Percentiles rank a stretch among this genome's conserved stretches.
Evolutionary conservation across 2,888 invertebrate species (phyloP).

Genomic region (Folsomia candida): DNA sequence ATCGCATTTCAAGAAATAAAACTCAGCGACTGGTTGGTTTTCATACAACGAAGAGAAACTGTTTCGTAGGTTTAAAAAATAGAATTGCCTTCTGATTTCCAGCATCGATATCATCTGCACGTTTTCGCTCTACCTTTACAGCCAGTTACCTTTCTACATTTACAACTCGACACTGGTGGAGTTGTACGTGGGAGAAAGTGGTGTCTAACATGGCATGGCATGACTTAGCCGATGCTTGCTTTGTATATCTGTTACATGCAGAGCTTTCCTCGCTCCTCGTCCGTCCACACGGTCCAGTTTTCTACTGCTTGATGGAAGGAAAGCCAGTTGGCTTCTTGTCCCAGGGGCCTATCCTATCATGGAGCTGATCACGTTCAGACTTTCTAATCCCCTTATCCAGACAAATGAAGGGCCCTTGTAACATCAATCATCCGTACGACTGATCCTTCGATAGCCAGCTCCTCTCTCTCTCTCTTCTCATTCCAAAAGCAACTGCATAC

Average conservation of each 20-base stretch:
- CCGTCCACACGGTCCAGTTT: too few relatives aligned
- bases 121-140: not conserved
- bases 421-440: slow-evolving; percentile 24
- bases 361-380: slow-evolving; percentile 21
- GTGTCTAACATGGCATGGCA: too few relatives aligned
- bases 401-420: slow-evolving; percentile 25
- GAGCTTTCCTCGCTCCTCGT: too few relatives aligned
- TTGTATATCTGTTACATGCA: too few relatives aligned
- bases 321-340: not conserved
- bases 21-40: too few relatives aligned
- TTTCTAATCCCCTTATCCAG: slow-evolving; percentile 28
- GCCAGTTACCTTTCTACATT: not conserved
- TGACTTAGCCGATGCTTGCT: too few relatives aligned
- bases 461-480: not conserved
- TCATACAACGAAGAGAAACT: too few relatives aligned
- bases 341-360: slow-evolving; percentile 19
- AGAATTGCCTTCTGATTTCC: too few relatives aligned
- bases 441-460: slow-evolving; percentile 1
- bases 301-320: not conserved
- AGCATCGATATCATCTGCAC: too few relatives aligned
- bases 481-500: not conserved
- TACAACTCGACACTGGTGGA: not conserved
- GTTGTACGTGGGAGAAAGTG: too few relatives aligned
- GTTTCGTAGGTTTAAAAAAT: too few relatives aligned
- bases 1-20: too few relatives aligned